These are phyloP conservation scores for Eubucco bourcierii DNA, from an alignment of 2,113 vertebrate genomes.

Conservation along the genomic window DNA sequence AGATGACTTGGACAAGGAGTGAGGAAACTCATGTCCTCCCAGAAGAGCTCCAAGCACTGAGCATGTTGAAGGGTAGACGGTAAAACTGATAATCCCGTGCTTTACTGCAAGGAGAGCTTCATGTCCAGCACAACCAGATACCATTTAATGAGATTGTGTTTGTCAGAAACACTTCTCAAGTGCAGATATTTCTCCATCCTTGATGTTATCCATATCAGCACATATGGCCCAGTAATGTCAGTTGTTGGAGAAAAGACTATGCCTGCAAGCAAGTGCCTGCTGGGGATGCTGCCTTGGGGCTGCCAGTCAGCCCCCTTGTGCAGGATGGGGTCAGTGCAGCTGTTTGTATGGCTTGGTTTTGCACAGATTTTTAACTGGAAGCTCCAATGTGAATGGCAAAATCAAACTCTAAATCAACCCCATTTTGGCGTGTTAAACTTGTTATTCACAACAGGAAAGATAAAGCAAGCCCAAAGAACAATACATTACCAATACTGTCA, in stretches of 20 bases:
- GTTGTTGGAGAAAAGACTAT: rapidly evolving
- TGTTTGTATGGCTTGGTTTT: not conserved
- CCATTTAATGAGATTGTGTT: not conserved
- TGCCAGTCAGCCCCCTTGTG: not conserved
- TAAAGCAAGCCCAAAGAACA: not conserved
- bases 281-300: not conserved
- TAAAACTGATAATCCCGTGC: not conserved
- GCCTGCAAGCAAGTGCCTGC: not conserved
- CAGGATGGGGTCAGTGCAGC: not conserved
- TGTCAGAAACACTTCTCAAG: not conserved
- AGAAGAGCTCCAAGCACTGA: not conserved
- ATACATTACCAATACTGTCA: not conserved
- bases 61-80: rapidly evolving
- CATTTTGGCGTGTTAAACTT: not conserved
- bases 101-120: not conserved
- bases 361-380: not conserved
- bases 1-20: not conserved
- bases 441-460: not conserved
- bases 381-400: not conserved
- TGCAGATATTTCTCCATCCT: not conserved
- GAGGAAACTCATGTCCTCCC: not conserved
- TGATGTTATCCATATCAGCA: not conserved
- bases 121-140: rapidly evolving
- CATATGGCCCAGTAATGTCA: not conserved
- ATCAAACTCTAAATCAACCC: not conserved